Evolutionary conservation across 2,113 vertebrate genomes (phyloP), one percentile per base, ranked within the genome.

Genomic region (Gymnobelideus leadbeateri): DNA sequence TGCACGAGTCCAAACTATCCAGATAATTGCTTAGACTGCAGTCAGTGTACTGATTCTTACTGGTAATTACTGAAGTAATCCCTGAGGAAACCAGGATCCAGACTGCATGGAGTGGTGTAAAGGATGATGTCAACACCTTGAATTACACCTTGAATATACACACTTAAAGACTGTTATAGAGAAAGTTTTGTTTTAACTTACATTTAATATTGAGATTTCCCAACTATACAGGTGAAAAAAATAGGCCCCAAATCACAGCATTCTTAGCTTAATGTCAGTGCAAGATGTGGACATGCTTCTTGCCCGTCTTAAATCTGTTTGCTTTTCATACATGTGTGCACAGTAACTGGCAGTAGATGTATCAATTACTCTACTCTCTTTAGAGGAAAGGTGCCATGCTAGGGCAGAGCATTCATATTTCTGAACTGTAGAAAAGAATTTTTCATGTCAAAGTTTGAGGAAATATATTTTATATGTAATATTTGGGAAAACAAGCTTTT

Each of bases 51-150:
- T 0, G 94, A 95, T 93, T 97, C 96, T 91, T 93, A 52, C 54
- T 84, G 53, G 93, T 96, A 94, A 95, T 93, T 97, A 68, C 96
- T 94, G 91, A 96, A 94, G 51, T 94, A 90, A 97, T 95, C 96
- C 94, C 91, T 10, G 28, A 93, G 94, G 96, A 96, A 97, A 91
- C 97, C 94, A 92, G 84, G 50, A 96, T 93, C 96, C 97, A 97
- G 96, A 96, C 94, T 12, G 14, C 47, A 93, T 26, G 49, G 24
- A 89, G 94, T 94, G 91, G 61, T 84, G 24, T 92, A 52, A 93
- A 95, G 51, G 46, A 84, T 96, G 97, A 94, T 96, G 95, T 98
- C 97, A 97, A 90, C 96, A 94, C 97, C 93, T 95, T 51, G 93
- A 96, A 91, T 96, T 95, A 96, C 96, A 93, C 47, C 90, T 95